phyloP scores from a whole-genome alignment of 2,113 vertebrate species.

The Pachycephala philippinensis region DNA sequence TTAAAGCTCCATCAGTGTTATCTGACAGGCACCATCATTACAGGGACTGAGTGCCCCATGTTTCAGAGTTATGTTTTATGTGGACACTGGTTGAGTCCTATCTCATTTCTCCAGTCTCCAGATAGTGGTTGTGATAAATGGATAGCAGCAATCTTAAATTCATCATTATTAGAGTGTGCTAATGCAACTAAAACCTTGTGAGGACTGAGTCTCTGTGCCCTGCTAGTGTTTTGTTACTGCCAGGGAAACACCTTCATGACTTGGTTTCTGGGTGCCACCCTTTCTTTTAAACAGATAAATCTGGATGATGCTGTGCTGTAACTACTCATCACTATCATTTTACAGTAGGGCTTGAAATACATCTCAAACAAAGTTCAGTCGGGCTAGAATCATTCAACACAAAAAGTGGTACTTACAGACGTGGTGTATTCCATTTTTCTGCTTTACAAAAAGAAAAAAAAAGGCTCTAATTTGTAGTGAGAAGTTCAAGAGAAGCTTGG shows the following conservation, averaged over 20 bases:
- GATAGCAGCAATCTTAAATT: neutral
- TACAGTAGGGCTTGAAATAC: neutral
- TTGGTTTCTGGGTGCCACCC: neutral
- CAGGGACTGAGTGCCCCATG: neutral
- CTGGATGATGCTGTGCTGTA: neutral
- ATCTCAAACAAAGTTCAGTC: neutral
- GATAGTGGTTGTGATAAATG: neutral
- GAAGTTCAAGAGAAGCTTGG: neutral
- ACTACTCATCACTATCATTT: neutral
- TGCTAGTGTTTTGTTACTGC: neutral
- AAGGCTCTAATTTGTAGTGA: neutral
- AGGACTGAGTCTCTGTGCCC: neutral
- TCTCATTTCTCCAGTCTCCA: neutral
- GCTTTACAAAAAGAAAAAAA: neutral
- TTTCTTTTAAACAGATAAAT: neutral
- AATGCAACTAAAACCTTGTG: constrained; percentile 9
- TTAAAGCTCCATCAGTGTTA: constrained; percentile 23
- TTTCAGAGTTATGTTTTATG: neutral
- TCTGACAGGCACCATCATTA: constrained; percentile 11
- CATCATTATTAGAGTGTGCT: neutral
- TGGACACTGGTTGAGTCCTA: neutral
- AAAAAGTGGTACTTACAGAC: neutral
- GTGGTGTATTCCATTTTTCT: neutral
- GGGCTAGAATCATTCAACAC: neutral
- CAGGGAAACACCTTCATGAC: neutral